Evolutionary conservation across 2,888 invertebrate genomes (phyloP), one percentile per base, ranked within the genome.

Genomic region (Chrysolina oricalcia): DNA sequence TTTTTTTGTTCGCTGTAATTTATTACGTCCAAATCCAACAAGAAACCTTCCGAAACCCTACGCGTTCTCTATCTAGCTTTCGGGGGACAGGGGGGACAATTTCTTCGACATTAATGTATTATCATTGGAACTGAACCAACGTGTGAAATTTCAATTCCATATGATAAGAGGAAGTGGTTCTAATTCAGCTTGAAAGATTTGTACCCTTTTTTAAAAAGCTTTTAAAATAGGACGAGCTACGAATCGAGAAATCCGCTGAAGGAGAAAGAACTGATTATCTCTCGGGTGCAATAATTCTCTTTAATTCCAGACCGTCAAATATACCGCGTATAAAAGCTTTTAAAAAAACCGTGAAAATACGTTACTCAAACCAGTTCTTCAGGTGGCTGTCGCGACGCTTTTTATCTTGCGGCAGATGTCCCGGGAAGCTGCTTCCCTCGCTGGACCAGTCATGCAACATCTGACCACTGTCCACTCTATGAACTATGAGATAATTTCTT

Each of bases 381-480:
- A 82, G 81, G 82, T 81, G 81, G 77, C 48, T 17, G 19, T 59
- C 48, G 63, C 68, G 69, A 73, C 65, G 67, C 73, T 48, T 50
- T 48, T 63, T 62, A 48, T 59, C 73, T 75, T 71, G 79, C 78
- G 83, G 83, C 87, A 87, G 87, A 87, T 87, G 87, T 85, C 82
- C 84, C 71, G 75, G 86, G 87, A 87, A 84, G 86, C 87, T 86
- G 87, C 78, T 75, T 84, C 79, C 80, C 78, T 78, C 79, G 81
- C 85, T 87, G 87, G 87, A 86, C 87, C 87, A 86, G 87, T 87
- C 82, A 81, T 77, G 74, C 82, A 78, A 76, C 79, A 78, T 83
- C 84, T 87, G 87, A 86, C 87, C 87, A 86, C 83, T 86, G 86
- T 87, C 87, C 87, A 86, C 80, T 78, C 65, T 74, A 50, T 70